These are phyloP conservation scores for Drosophila mauritiana DNA, from an alignment of 1,140 invertebrate species.

Conservation along the genomic window DNA sequence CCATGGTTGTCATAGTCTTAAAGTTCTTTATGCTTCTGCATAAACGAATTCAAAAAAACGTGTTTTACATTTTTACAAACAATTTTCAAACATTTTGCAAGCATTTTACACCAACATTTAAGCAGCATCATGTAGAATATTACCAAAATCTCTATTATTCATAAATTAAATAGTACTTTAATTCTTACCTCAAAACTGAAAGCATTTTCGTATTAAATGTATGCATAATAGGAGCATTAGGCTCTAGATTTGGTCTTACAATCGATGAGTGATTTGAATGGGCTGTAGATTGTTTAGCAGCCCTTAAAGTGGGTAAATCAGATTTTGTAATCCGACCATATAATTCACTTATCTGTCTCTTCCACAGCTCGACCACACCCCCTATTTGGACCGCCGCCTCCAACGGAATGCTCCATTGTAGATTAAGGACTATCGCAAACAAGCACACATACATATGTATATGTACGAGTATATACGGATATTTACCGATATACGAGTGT, in stretches of 20 bases:
- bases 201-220: too few relatives aligned
- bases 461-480: not conserved
- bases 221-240: too few relatives aligned
- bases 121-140: too few relatives aligned
- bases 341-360: slow-evolving; percentile 35
- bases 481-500: not conserved
- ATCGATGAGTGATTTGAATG: not conserved
- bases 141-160: too few relatives aligned
- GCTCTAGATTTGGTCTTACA: too few relatives aligned
- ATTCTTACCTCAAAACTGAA: too few relatives aligned
- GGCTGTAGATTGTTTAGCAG: not conserved
- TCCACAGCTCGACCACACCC: slow-evolving; percentile 8
- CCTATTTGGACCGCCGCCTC: not conserved
- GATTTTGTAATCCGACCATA: slow-evolving; percentile 11
- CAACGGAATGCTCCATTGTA: slow-evolving; percentile 10
- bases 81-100: too few relatives aligned
- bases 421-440: slow-evolving; percentile 12
- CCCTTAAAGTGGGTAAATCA: slow-evolving; percentile 3
- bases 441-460: not conserved
- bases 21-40: too few relatives aligned
- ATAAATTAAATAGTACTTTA: too few relatives aligned
- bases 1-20: not conserved
- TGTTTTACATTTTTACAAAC: too few relatives aligned
- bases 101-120: too few relatives aligned
- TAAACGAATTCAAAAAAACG: too few relatives aligned